Conservation (phyloP, 1,140 invertebrate species). For the Octopus sinensis region DNA sequence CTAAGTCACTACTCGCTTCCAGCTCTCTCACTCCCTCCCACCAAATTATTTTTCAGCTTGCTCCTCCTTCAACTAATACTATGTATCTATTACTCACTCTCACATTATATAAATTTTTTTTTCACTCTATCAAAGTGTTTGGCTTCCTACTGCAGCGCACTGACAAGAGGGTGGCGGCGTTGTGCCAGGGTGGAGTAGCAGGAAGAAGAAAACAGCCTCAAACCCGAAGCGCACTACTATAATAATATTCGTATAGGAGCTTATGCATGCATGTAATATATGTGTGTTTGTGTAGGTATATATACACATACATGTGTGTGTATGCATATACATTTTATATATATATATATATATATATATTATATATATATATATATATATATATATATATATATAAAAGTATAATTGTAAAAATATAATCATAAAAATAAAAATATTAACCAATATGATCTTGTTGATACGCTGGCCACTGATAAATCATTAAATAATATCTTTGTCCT, state of each 20-base stretch:
- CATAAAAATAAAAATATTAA: not conserved
- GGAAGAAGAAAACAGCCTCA: too few relatives aligned
- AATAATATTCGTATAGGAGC: not conserved
- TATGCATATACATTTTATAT: not conserved
- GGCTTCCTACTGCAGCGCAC: too few relatives aligned
- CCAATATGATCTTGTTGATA: not conserved
- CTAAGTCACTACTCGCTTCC: not conserved
- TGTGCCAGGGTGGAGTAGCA: too few relatives aligned
- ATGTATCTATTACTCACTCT: too few relatives aligned
- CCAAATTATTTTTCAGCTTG: too few relatives aligned
- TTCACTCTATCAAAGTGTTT: too few relatives aligned
- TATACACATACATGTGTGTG: not conserved
- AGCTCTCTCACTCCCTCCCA: not conserved
- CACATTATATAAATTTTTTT: too few relatives aligned
- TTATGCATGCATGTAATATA: not conserved
- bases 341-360: not conserved
- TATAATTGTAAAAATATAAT: not conserved
- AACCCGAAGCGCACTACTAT: too few relatives aligned
- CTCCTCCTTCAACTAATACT: too few relatives aligned
- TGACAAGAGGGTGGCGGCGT: too few relatives aligned
- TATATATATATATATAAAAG: not conserved
- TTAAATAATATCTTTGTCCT: not conserved
- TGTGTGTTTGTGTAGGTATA: not conserved
- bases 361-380: not conserved
- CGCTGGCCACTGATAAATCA: not conserved